Evolutionary conservation across 1,140 invertebrate species (phyloP), one percentile per base, ranked within the genome.

Genomic region (Drosophila arawakana): DNA sequence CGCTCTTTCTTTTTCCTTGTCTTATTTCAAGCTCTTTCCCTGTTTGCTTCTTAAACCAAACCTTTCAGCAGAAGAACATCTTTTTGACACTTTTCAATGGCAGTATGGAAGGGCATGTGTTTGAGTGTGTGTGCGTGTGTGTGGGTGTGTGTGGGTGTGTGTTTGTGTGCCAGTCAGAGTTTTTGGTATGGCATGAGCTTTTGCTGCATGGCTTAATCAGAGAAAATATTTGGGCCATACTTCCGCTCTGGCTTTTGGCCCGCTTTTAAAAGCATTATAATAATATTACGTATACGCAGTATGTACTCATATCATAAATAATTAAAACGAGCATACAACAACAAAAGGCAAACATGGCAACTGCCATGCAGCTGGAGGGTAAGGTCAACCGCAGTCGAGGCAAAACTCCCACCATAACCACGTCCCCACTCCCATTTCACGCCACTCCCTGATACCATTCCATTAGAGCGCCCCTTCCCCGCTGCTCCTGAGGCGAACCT

Each of bases 241-340:
- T 55, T 58, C 52, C 52, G 60, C 11, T 57, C 25, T 30, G 25
- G 41, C 11, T 1, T 37, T 3, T 43, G 41, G 35, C 9, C 34
- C 6, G 49, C 18, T 43, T 37, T 70, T 73, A 76, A 86, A 81
- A 81, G 82, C 65, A 63, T 85, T 82, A 73, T 86, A 76, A 73
- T 67, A 70, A 79, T 69, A 79, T 85, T 81, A 82, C 79, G 76
- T 76, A 76, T 78, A 88, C 80, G 72, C 65, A 72, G 37, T 39
- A 44, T 65, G 67, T 68, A 57, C 35, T 65, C 81, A 25, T 52
- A 30, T 54, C 66, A 52, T 78, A 81, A 85, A 85, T 85, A 85
- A 86, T 81, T 75, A 85, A 85, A 81, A 65, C 43, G 25, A 30
- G 25, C 25, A 30, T 30, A 30, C 25, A 30, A 30, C 25, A 30